Evolutionary conservation across 2,888 invertebrate genomes (phyloP), one percentile per base, ranked within the genome.

Genomic region (Aethes cnicana): DNA sequence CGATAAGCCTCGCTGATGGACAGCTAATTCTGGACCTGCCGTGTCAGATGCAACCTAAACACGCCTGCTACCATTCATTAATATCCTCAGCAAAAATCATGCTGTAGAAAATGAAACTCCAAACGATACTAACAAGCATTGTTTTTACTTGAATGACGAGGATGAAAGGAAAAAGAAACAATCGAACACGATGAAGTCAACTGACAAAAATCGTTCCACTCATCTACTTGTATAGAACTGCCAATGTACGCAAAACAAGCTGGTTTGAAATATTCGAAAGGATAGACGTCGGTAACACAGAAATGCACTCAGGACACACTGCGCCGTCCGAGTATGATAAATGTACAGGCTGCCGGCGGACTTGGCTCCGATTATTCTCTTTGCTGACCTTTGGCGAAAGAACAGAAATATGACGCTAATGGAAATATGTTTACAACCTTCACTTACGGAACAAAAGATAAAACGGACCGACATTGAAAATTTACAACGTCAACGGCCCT

Each of bases 291-390:
- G 69, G 64, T 70, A n/a, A 87, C 86, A 88, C 71, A 77, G 81
- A 73, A 86, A 83, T 76, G 82, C 87, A 87, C 87, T 87, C 82
- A 81, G 78, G 63, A 55, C 63, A 66, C 68, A 64, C 64, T 63
- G 63, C 70, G 64, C 57, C 69, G 73, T 63, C 72, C 75, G 72
- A 78, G 77, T 77, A 83, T 88, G 85, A 87, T 83, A 87, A 84
- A 88, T 86, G 78, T 70, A 72, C 72, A 60, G 56, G 64, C 53
- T 54, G 59, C 54, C 54, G 59, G 66, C 68, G 64, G 65, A 69
- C 67, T 69, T 63, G 65, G 71, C 66, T 71, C 72, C 72, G 74
- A 75, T 74, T 78, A 77, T 74, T 81, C 78, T 73, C 73, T 79
- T 74, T 77, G 69, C 68, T 64, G 63, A 61, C 64, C 69, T 61